Evolutionary conservation across 2,888 invertebrate species (phyloP), one percentile per base, ranked within the genome.

Genomic region (Drosophila barbarae): DNA sequence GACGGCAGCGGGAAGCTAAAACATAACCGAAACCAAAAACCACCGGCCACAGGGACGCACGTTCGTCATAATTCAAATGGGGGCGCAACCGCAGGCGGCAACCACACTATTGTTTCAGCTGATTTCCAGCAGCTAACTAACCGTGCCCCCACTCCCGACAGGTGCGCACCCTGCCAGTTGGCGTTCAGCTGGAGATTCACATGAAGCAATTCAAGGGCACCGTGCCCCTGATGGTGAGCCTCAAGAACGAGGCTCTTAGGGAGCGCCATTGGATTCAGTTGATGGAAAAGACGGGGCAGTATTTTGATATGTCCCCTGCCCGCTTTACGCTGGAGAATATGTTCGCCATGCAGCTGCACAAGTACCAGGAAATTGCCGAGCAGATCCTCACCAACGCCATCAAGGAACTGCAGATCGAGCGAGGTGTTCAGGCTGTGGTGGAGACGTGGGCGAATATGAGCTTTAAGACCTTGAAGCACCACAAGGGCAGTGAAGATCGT

Each of bases 251-350:
- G 83, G 96, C 97, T 0, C 92, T 98, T 88, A 91, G 96, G 10
- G 95, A 96, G 75, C 91, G 97, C 12, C 98, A 98, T 89, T 98
- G 98, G 98, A 92, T 93, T 75, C 93, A 95, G 77, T 90, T 98
- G 47, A 97, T 98, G 97, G 90, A 90, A 3, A 95, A 95, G 89
- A 98, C 97, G 13, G 93, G 92, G 13, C 91, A 93, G 79, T 90
- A 92, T 69, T 97, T 97, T 87, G 96, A 97, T 84, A 96, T 97
- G 94, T 92, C 95, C 3, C 93, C 96, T 4, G 94, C 95, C 21
- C 92, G 94, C n/a, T 97, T 98, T 79, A 97, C 97, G 0, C 90
- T 98, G 66, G 95, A 96, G 65, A 96, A 97, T 86, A 95, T 98
- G 93, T 98, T 98, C 87, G 92, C 94, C 2, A 97, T 98, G 97